A percentile compares a stretch with the other conserved stretches of the same genome.
These are phyloP conservation scores for Bombus fervidus DNA, from an alignment of 1,140 invertebrate species.

Conservation along the genomic window DNA sequence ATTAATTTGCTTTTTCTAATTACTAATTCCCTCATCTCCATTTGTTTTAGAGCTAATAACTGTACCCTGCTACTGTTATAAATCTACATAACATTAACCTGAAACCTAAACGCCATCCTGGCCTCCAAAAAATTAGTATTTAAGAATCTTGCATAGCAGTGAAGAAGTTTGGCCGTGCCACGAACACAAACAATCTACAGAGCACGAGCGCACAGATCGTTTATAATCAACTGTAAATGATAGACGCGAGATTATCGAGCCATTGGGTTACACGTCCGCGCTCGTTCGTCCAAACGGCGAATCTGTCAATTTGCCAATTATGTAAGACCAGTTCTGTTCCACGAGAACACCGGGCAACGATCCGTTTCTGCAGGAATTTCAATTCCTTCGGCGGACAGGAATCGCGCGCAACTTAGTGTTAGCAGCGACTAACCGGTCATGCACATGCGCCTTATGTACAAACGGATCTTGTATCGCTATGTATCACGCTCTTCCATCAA, in stretches of 20 bases:
- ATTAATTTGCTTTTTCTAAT: neutral
- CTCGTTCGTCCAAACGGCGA: neutral
- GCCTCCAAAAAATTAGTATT: too few species aligned
- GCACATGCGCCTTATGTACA: neutral
- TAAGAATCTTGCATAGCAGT: too few species aligned
- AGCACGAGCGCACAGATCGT: neutral
- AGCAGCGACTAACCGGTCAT: conserved; percentile 1
- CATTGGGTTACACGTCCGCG: neutral
- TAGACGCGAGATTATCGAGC: neutral
- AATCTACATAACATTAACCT: neutral
- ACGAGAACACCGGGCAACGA: conserved; percentile 24
- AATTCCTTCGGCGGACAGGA: conserved; percentile 33
- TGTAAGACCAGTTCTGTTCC: neutral
- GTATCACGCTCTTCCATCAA: neutral
- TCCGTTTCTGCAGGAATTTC: conserved; percentile 49
- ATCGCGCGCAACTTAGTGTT: neutral
- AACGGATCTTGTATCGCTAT: conserved; percentile 7
- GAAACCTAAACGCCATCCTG: neutral
- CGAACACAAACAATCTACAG: neutral
- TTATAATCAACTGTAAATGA: neutral
- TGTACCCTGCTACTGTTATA: too few species aligned
- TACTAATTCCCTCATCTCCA: neutral
- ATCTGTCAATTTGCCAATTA: conserved; percentile 31
- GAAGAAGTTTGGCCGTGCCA: too few species aligned
- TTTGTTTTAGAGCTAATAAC: neutral